Evolutionary conservation across 2,888 invertebrate species (phyloP), one percentile per base, ranked within the genome.

Genomic region (Synergus umbraculus): DNA sequence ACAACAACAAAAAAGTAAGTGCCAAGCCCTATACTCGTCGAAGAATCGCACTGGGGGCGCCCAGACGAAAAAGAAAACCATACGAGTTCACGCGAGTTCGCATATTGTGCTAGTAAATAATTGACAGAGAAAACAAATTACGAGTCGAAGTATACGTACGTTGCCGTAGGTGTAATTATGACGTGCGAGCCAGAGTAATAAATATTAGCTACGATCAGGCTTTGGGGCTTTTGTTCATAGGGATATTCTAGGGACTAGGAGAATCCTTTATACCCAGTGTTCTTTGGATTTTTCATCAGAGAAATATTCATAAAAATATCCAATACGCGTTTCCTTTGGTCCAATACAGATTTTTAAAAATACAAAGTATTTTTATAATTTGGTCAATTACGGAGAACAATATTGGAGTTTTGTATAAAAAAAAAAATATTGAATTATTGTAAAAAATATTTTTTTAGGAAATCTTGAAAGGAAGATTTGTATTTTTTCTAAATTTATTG

Each of bases 81-180:
- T 29, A 41, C n/a, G 41, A 65, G 41, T 65, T 29, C 69, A 69
- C 49, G 37, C 49, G 49, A 49, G 81, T 81, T 79, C 78, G 83
- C 83, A 78, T 79, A 73, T 79, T 80, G 82, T 80, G 79, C 80
- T 79, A 78, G 83, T 79, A 78, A 84, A 85, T 86, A 86, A 86
- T 86, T 84, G 86, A 84, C 85, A 82, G 85, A 76, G 82, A 84
- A 83, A 83, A 83, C 81, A 83, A 37, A 82, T 83, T 83, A 81
- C 81, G 79, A 76, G 82, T 67, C 78, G 76, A 79, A 78, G 46
- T 49, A 49, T 15, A 69, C 18, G 76, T 69, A 76, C 69, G 76
- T 78, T 81, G 79, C 82, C 81, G 79, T 66, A 82, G 81, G 79
- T 77, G 82, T 84, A 84, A 84, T 81, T 82, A 80, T 82, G 82